Evolutionary conservation across 2,797 vertebrate species (phyloP).

Genomic region (Strix occidentalis): DNA sequence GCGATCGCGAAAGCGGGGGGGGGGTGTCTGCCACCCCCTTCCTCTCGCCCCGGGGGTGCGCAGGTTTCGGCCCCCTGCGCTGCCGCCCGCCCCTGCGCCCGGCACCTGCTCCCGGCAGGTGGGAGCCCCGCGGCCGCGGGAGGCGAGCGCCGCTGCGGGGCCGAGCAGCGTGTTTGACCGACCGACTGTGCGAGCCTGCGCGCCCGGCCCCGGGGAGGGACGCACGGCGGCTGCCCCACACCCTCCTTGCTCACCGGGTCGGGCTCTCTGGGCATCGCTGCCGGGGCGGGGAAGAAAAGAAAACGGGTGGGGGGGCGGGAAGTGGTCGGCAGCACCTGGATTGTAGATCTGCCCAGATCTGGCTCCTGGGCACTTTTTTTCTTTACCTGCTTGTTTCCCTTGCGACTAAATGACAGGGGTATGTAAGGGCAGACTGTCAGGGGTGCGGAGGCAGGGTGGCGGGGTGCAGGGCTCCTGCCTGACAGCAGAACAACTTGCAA

Average conservation of each 20-base stretch:
- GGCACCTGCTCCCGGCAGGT: slow-evolving; percentile 44
- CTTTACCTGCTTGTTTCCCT: not conserved
- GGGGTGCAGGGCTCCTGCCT: not conserved
- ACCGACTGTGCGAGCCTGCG: not conserved
- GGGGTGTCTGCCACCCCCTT: too few species aligned
- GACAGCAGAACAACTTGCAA: not conserved
- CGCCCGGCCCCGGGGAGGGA: not conserved
- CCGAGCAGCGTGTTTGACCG: not conserved
- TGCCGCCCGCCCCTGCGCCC: not conserved
- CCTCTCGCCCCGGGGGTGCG: too few species aligned
- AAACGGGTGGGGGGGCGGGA: too few species aligned
- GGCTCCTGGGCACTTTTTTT: not conserved
- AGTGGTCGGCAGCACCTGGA: not conserved
- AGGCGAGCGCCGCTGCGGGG: not conserved
- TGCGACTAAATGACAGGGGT: not conserved
- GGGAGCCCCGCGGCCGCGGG: not conserved
- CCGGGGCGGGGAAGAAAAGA: rapidly evolving
- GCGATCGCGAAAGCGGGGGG: not conserved
- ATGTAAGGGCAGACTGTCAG: not conserved
- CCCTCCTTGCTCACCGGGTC: not conserved
- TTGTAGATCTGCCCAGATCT: not conserved
- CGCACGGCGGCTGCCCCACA: not conserved
- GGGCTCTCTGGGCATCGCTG: not conserved
- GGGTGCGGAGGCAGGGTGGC: not conserved
- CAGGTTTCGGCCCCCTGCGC: not conserved